phyloP scores from a whole-genome alignment of 2,888 invertebrate genomes.

The Macrophya annulata region DNA sequence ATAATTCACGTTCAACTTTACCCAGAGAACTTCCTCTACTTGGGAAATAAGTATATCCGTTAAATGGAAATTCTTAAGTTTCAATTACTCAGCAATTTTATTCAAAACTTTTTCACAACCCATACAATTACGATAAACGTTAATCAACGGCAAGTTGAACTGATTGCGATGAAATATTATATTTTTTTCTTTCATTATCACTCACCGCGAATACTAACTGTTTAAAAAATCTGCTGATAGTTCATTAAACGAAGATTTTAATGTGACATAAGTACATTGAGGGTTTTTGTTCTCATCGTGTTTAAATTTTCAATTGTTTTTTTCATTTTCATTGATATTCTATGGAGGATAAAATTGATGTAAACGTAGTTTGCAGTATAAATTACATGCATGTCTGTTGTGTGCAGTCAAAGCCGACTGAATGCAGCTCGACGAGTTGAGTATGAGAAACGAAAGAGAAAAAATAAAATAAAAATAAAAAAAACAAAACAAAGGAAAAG shows the following conservation, averaged over 20 bases:
- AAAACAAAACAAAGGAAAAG: too few species aligned
- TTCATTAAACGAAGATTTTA: too few species aligned
- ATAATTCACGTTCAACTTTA: slow-evolving; percentile 2
- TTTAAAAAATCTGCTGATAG: too few species aligned
- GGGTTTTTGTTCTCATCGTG: neutral
- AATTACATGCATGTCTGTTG: neutral
- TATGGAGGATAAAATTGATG: neutral
- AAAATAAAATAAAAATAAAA: neutral
- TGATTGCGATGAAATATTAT: neutral
- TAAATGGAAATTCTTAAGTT: slow-evolving; percentile 1
- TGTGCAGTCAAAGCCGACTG: neutral
- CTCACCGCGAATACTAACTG: too few species aligned
- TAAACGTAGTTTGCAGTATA: too few species aligned
- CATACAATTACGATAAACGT: neutral
- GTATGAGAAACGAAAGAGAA: neutral
- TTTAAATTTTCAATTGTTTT: neutral
- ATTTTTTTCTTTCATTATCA: too few species aligned
- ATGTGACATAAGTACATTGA: too few species aligned
- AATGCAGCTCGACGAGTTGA: slow-evolving; percentile 9
- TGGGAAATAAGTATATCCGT: neutral
- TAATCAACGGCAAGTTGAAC: neutral
- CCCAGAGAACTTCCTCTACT: neutral
- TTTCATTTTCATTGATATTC: neutral
- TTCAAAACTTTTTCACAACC: neutral
- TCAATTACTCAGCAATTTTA: neutral